phyloP scores from a whole-genome alignment of 53 echinoderm and acorn worm species.

The Holothuria scabra region DNA sequence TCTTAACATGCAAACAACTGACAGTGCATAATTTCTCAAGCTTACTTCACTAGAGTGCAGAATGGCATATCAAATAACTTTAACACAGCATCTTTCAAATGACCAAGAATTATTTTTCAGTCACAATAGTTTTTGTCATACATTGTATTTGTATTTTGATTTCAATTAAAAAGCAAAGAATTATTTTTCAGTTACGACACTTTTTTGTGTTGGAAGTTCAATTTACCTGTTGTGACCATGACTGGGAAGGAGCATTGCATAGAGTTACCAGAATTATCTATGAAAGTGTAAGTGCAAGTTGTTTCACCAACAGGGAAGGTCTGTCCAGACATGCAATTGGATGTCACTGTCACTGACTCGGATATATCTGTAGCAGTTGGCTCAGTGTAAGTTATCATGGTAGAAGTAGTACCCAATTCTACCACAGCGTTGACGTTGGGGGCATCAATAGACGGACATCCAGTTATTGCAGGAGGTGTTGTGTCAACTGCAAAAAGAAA shows the following conservation, averaged over 20 bases:
- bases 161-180: no score
- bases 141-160: no score
- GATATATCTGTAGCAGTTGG: conserved; percentile 79
- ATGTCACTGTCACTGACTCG: conserved; percentile 26
- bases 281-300: conserved; percentile 63
- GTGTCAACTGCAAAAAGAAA: conserved; percentile 42
- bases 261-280: conserved; percentile 57
- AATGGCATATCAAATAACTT: no score
- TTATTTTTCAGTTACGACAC: no score
- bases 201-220: no score
- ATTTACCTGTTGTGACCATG: conserved; percentile 59
- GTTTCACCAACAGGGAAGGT: conserved; percentile 57
- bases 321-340: conserved; percentile 50
- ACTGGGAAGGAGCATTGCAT: conserved; percentile 60
- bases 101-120: no score
- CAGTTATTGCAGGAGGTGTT: conserved; percentile 52
- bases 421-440: conserved; percentile 51
- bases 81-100: no score
- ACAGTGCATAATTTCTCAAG: no score
- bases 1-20: no score
- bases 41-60: no score
- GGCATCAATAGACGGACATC: conserved; percentile 53
- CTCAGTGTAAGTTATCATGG: conserved; percentile 43
- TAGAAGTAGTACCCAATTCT: conserved; percentile 52
- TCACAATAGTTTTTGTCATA: no score